Base-by-base conservation (phyloP, 1,140 invertebrate genomes). In the Trichogramma pretiosum region DNA sequence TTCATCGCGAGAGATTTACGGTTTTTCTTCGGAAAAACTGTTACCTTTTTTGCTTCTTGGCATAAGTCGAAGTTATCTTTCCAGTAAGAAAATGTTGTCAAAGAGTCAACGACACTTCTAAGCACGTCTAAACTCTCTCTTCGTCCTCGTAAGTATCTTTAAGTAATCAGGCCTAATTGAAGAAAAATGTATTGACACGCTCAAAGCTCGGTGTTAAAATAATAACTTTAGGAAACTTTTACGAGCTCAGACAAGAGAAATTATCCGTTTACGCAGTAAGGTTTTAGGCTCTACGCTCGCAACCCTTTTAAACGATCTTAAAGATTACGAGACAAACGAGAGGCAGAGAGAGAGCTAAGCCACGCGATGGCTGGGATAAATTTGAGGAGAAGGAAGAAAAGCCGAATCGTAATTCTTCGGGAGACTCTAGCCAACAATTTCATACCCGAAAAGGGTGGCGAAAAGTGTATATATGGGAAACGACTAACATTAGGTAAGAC, bases 251-350 rank as follows among this genome's bases (percentile, higher is more conserved):
- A n/a, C n/a, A n/a, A n/a, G n/a, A n/a, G n/a, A 68, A 47, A 57
- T 70, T 60, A 49, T 16, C 61, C 14, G 56, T 43, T 48, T 5
- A 39, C 26, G 10, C n/a, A n/a, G 21, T 13, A 30, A 55, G 40
- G 24, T 47, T 55, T 43, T n/a, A n/a, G n/a, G n/a, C n/a, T n/a
- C n/a, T n/a, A n/a, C n/a, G n/a, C n/a, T 51, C 46, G 24, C 53
- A 64, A 70, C 64, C 65, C 67, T 19, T 5, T 42, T 34, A 68
- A 67, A 48, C 65, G 64, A 71, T 72, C 67, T 70, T 72, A 69
- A 72, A 72, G 67, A 69, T 72, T 71, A 69, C 61, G 66, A 68
- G 69, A 70, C 66, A 69, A 72, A 68, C 63, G 66, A 67, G 66
- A 67, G 61, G 53, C n/a, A n/a, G n/a, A n/a, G 67, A 65, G 62